These are phyloP conservation scores for Neomonachus schauinslandi DNA, from an alignment of 2,113 vertebrate genomes.

Conservation along the genomic window DNA sequence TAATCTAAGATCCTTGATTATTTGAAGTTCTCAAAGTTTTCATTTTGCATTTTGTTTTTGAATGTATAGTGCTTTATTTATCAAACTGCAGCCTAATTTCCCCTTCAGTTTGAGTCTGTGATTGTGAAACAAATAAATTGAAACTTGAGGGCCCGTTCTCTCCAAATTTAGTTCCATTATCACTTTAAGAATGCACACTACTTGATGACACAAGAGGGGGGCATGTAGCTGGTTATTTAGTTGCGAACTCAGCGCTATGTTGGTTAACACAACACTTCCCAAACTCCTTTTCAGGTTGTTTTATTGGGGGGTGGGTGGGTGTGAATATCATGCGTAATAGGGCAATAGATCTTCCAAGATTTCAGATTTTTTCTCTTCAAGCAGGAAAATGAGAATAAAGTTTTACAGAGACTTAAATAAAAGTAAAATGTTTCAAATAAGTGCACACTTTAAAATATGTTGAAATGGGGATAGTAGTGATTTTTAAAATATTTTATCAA, in stretches of 20 bases:
- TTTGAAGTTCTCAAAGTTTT: slow-evolving; percentile 78
- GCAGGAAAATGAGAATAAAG: slow-evolving; percentile 70
- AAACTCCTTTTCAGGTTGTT: slow-evolving; percentile 35
- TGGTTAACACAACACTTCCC: slow-evolving; percentile 9
- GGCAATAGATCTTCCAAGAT: slow-evolving; percentile 71
- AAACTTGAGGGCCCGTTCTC: slow-evolving; percentile 67
- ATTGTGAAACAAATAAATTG: slow-evolving; percentile 80
- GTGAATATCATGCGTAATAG: neutral
- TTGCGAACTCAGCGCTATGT: slow-evolving; percentile 63
- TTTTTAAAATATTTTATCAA: neutral
- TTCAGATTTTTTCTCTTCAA: slow-evolving; percentile 81
- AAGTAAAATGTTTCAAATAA: neutral
- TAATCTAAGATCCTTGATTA: slow-evolving; percentile 79
- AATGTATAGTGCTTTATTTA: slow-evolving; percentile 74
- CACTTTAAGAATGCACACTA: slow-evolving; percentile 73
- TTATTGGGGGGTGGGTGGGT: neutral
- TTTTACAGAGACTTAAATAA: slow-evolving; percentile 80
- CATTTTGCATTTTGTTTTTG: slow-evolving; percentile 75
- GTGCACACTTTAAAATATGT: neutral
- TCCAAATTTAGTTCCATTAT: slow-evolving; percentile 79
- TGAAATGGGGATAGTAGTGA: neutral
- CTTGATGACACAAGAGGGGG: slow-evolving; percentile 59
- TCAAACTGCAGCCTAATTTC: slow-evolving; percentile 71
- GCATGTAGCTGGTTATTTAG: neutral
- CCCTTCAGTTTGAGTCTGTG: slow-evolving; percentile 69